These are phyloP conservation scores for Rotaria magnacalcarata DNA, from an alignment of 2,888 invertebrate genomes.

Conservation along the genomic window DNA sequence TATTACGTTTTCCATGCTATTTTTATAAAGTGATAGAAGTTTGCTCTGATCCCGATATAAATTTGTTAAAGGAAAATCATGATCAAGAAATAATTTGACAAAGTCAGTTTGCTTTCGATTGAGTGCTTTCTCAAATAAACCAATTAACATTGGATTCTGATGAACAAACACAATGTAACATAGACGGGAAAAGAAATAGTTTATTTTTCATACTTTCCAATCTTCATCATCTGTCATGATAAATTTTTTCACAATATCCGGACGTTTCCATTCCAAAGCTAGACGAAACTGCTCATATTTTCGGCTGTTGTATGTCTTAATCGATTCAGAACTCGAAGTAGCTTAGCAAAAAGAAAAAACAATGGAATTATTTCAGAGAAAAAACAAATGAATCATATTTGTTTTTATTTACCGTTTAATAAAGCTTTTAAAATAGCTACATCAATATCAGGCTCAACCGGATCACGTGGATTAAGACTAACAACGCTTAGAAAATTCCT, in stretches of 20 bases:
- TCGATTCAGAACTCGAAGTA: background rate
- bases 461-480: background rate
- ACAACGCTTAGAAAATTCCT: background rate
- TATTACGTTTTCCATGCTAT: background rate
- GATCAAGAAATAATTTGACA: constrained; percentile 57
- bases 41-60: constrained; percentile 49
- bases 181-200: background rate
- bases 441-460: constrained; percentile 52
- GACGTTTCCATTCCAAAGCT: constrained; percentile 59
- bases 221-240: constrained; percentile 57
- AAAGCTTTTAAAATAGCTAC: constrained; percentile 57
- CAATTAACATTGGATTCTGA: constrained; percentile 50
- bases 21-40: background rate
- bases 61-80: constrained; percentile 55
- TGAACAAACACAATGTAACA: background rate
- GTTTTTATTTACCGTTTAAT: constrained; percentile 51
- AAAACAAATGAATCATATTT: background rate
- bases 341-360: background rate
- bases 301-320: constrained; percentile 51
- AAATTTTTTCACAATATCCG: constrained; percentile 58
- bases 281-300: constrained; percentile 56
- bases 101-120: constrained; percentile 55
- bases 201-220: constrained; percentile 52
- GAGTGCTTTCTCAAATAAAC: constrained; percentile 56
- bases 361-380: too few relatives aligned